Evolutionary conservation across 2,888 invertebrate species (phyloP).

Genomic region (Netelia melanura): DNA sequence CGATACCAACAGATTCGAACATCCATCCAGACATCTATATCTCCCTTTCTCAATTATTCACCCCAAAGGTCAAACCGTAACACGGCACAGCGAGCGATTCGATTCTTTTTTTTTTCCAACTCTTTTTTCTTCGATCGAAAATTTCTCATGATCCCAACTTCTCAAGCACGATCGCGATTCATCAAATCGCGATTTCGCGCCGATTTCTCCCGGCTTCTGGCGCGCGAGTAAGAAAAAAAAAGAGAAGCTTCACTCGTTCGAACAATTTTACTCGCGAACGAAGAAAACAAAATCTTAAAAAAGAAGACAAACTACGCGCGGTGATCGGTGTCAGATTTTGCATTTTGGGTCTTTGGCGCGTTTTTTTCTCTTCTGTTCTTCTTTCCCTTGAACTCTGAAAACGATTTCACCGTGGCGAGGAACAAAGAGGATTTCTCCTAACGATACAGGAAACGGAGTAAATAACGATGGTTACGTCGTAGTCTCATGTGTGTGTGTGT

Average conservation of each 20-base stretch:
- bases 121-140: conserved; percentile 15
- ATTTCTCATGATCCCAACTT: conserved; percentile 47
- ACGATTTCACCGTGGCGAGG: conserved; percentile 40
- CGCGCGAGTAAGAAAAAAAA: not conserved
- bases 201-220: not conserved
- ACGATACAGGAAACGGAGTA: not conserved
- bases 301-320: not conserved
- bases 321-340: conserved; percentile 17
- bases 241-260: not conserved
- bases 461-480: not conserved
- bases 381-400: not conserved
- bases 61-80: conserved; percentile 44
- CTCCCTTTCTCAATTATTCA: conserved; percentile 30
- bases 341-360: conserved; percentile 12
- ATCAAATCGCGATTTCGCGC: conserved; percentile 47
- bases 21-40: not conserved
- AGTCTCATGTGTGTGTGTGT: not conserved
- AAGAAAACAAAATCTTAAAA: not conserved
- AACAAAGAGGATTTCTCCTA: not conserved
- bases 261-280: conserved; percentile 25
- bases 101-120: not conserved
- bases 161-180: conserved; percentile 36
- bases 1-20: conserved; percentile 17
- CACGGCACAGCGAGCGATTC: not conserved
- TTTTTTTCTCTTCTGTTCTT: not conserved